Percentiles rank a stretch among this genome's conserved stretches.
Evolutionary conservation across 2,888 invertebrate species (phyloP).

Genomic region (Heliconius ethilla): DNA sequence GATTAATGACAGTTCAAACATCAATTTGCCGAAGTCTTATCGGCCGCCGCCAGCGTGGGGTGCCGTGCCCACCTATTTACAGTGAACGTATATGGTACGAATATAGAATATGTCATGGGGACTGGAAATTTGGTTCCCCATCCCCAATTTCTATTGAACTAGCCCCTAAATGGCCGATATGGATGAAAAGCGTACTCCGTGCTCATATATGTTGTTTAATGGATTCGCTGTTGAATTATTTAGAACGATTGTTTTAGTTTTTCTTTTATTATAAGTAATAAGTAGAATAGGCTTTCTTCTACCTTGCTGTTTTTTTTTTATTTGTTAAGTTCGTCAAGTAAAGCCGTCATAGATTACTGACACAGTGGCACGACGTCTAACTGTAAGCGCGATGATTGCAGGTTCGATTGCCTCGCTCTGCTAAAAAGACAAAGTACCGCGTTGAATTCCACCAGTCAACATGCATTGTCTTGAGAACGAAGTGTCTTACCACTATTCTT

Average conservation of each 20-base stretch:
- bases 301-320: too few relatives aligned
- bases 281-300: background rate
- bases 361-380: too few relatives aligned
- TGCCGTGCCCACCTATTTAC: slow-evolving; percentile 52
- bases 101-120: slow-evolving; percentile 15
- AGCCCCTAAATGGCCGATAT: slow-evolving; percentile 18
- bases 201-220: background rate
- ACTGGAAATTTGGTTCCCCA: slow-evolving; percentile 50
- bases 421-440: background rate
- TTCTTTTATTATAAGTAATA: background rate
- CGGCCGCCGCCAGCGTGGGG: slow-evolving; percentile 65
- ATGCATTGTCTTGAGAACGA: background rate
- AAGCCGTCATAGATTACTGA: too few relatives aligned
- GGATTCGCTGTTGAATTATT: background rate
- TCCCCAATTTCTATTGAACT: slow-evolving; percentile 32
- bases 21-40: slow-evolving; percentile 76
- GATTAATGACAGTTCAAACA: slow-evolving; percentile 80
- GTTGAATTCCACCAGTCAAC: background rate
- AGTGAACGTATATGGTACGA: slow-evolving; percentile 49
- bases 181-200: background rate
- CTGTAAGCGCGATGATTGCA: too few relatives aligned
- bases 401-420: too few relatives aligned
- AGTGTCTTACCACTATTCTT: background rate
- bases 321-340: too few relatives aligned
- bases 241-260: background rate